Evolutionary conservation across 2,113 vertebrate species (phyloP).

Genomic region (Bos taurus): ARS-UCD2.0 NC_037345.1:35854501-35855000

Average conservation of each 20-base stretch:
- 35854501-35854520: not conserved
- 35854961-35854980: not conserved
- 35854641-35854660: not conserved
- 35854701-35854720: not conserved
- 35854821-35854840: not conserved
- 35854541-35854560: not conserved
- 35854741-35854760: not conserved
- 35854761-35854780: not conserved
- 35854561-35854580: not conserved
- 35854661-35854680: conserved; percentile 2
- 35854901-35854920: not conserved
- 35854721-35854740: not conserved
- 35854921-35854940: not conserved
- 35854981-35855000: not conserved
- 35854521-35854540: not conserved
- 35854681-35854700: not conserved
- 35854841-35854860: not conserved
- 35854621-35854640: not conserved
- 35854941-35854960: not conserved
- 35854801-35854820: not conserved
- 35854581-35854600: not conserved
- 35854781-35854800: not conserved
- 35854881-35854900: not conserved
- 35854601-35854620: not conserved
- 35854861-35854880: not conserved